Conservation (phyloP, 2,888 invertebrate genomes). For the Trisateles emortualis region DNA sequence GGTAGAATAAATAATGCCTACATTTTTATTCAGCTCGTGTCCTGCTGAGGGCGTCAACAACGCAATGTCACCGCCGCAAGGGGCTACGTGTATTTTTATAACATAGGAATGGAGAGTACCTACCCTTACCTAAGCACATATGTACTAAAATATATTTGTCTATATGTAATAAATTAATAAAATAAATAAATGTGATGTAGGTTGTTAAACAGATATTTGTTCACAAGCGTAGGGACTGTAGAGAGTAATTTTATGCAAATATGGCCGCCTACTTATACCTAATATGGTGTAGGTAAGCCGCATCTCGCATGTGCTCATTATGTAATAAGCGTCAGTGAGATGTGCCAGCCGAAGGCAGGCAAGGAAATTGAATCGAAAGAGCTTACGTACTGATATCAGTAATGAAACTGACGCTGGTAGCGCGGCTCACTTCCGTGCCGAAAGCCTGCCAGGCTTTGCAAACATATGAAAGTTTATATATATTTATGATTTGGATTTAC, state of each 20-base stretch:
- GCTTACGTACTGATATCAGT: conserved; percentile 62
- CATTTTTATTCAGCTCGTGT: conserved; percentile 69
- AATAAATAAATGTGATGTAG: not conserved
- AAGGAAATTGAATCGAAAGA: conserved; percentile 64
- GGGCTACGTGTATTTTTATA: conserved; percentile 39
- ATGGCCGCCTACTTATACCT: conserved; percentile 21
- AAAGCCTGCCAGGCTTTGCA: not conserved
- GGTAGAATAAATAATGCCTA: conserved; percentile 63
- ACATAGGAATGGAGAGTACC: conserved; percentile 19
- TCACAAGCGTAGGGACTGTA: conserved; percentile 13
- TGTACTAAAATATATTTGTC: conserved; percentile 29
- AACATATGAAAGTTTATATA: not conserved
- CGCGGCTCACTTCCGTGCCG: conserved; percentile 30
- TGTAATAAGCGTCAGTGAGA: conserved; percentile 45
- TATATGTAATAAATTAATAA: not conserved
- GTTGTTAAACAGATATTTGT: conserved; percentile 27
- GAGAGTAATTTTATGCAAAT: conserved; percentile 41
- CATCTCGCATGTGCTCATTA: conserved; percentile 40
- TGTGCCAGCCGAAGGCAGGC: conserved; percentile 40
- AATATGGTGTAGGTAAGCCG: conserved; percentile 26
- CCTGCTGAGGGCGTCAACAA: conserved; percentile 54
- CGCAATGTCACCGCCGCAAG: conserved; percentile 37
- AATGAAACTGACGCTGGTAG: conserved; percentile 57
- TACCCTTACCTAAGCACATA: no score
- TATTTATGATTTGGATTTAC: conserved; percentile 40